Evolutionary conservation across 2,888 invertebrate species (phyloP), one percentile per base, ranked within the genome.

Genomic region (Diplolepis rosae): DNA sequence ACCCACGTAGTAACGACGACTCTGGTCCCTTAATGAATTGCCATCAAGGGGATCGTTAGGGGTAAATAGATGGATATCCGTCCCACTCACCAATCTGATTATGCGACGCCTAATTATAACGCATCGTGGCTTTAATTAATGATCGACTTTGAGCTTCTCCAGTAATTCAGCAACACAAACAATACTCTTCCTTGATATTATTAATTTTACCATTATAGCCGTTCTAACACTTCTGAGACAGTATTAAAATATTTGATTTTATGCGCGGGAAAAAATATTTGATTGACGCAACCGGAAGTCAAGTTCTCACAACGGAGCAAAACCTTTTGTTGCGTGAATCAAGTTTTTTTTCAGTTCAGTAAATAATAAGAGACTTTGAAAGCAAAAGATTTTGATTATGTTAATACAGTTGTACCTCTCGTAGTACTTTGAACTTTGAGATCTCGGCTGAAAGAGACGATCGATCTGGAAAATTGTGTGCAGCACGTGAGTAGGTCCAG

Each of bases 11-110:
- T 72, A 77, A 71, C 27, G 70, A 71, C 72, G 71, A 77, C 50
- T 73, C 72, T 72, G 76, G 71, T 22, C 72, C 70, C 72, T 81
- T 86, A 86, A 87, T 84, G 84, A 83, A 87, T 87, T 81, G 83
- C 83, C 82, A 81, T 82, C 84, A 73, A 80, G 86, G 85, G 87
- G 82, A 84, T 85, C 84, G 84, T 86, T 84, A 83, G 79, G 77
- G 80, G 79, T 79, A 83, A 82, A 82, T 79, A 82, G 84, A 84
- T 83, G 80, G 81, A 82, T 84, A 84, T 83, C 82, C 80, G 74
- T 74, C 76, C 76, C 74, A 69, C 79, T 81, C 82, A 78, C 77
- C 80, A 80, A 84, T 84, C 84, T 80, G 85, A 85, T 87, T 83
- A 84, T 79, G 76, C 77, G 76, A 61, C 72, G 79, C 72, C 83